Evolutionary conservation across 2,113 vertebrate species (phyloP), one percentile per base, ranked within the genome.

Genomic region (Periophthalmodon schlosseri): DNA sequence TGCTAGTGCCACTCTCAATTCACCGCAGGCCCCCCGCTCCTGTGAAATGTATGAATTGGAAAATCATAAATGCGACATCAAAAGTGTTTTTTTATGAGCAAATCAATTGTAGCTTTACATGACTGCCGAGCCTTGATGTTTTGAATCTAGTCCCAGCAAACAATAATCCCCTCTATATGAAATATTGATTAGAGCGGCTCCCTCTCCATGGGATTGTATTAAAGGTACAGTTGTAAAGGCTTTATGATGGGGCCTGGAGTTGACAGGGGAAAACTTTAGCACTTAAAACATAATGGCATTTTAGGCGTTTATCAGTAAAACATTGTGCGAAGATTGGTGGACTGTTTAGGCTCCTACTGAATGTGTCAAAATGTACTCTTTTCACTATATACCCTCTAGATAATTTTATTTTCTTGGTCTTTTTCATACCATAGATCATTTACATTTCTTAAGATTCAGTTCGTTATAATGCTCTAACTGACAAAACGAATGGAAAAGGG

Each of bases 151-250:
- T 84, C 84, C 76, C 72, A 86, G 81, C 87, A 85, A 86, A 89
- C 88, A 90, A 88, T 90, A 90, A 92, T 89, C 86, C 84, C 74
- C 3, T 16, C 78, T 71, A 90, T 90, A 91, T 91, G 88, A 91
- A 86, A 82, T 92, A 92, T 92, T 87, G 91, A 91, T 92, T 88
- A 84, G 84, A 75, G 72, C 60, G 9, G 15, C 78, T 89, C 79
- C 72, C 49, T 81, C 76, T 80, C 74, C 81, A 70, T 89, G 87
- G 75, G 80, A 79, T 86, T 90, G 90, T 90, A 88, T 81, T 90
- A 88, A 88, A 86, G 83, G 83, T 82, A 85, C 86, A 78, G 76
- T 80, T 89, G 79, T 85, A 80, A 85, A 84, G 81, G 79, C 82
- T 89, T 89, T 86, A 88, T 89, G 83, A 84, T 80, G 87, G 84